A percentile compares a stretch with the other conserved stretches of the same genome.
These are phyloP conservation scores for Agapornis canus DNA, from an alignment of 2,797 vertebrate genomes.

Conservation along the genomic window DNA sequence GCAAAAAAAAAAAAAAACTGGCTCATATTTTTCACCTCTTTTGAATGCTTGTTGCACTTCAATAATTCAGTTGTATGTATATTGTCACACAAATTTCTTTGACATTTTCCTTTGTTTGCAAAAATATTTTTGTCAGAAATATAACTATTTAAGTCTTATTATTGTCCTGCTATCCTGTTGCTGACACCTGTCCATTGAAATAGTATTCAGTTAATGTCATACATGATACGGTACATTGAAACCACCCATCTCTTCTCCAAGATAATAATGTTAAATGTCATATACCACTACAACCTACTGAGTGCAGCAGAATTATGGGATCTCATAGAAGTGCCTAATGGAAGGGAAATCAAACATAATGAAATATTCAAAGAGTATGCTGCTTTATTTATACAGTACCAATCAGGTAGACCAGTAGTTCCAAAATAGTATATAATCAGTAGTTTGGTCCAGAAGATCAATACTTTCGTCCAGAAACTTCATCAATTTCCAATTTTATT, in stretches of 20 bases:
- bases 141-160: background rate
- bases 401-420: background rate
- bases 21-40: background rate
- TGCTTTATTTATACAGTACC: background rate
- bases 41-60: background rate
- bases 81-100: background rate
- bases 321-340: background rate
- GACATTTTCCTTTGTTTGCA: background rate
- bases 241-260: background rate
- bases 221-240: background rate
- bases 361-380: background rate
- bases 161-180: background rate
- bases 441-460: background rate
- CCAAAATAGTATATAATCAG: background rate
- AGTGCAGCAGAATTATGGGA: background rate
- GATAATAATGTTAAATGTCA: background rate
- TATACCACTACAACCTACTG: background rate
- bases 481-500: background rate
- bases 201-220: background rate
- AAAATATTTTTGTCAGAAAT: background rate
- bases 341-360: conserved; percentile 5
- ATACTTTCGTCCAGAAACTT: background rate
- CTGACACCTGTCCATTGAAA: background rate
- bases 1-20: background rate
- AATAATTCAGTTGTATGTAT: background rate